Evolutionary conservation across 2,888 invertebrate genomes (phyloP), one percentile per base, ranked within the genome.

Genomic region (Dicranocentrus wangi): DNA sequence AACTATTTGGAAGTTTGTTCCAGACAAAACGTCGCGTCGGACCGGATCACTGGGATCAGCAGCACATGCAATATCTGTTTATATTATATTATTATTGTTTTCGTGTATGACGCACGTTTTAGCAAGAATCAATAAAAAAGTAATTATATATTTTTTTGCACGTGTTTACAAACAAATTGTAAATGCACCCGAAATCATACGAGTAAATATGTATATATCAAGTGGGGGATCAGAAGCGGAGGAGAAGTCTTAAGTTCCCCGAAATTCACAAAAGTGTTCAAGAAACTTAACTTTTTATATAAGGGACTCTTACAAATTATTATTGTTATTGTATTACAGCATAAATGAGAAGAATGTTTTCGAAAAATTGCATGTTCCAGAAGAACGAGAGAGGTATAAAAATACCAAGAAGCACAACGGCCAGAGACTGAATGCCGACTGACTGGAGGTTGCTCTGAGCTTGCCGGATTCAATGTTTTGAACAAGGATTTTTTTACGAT

Each of bases 361-460:
- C n/a, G n/a, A n/a, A n/a, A n/a, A n/a, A n/a, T n/a, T n/a, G n/a
- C n/a, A 39, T 55, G 55, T 47, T 47, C 47, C 47, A 55, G 55
- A 55, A 23, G 21, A 25, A 55, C 55, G 21, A 65, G 23, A 55
- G 21, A 8, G 63, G 71, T n/a, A 13, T 3, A 21, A 15, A 8
- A n/a, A 55, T 51, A 53, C 25, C 32, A 61, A 78, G 68, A 76
- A 69, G 79, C 66, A 71, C 79, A 65, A 79, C 79, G 70, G 79
- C 71, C 79, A 58, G 60, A 79, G 63, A 72, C 79, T 79, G 79
- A 79, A 79, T 79, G 79, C 79, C 79, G 79, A 79, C 79, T 79
- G 71, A 79, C 79, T 79, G 79, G 79, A 79, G 71, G 66, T 71
- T 71, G 51, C n/a, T 53, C 70, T 63, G 61, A n/a, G 61, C 65